A percentile compares a stretch with the other conserved stretches of the same genome.
Conservation (phyloP, 1,140 invertebrate genomes). For the Trachymyrmex septentrionalis region DNA sequence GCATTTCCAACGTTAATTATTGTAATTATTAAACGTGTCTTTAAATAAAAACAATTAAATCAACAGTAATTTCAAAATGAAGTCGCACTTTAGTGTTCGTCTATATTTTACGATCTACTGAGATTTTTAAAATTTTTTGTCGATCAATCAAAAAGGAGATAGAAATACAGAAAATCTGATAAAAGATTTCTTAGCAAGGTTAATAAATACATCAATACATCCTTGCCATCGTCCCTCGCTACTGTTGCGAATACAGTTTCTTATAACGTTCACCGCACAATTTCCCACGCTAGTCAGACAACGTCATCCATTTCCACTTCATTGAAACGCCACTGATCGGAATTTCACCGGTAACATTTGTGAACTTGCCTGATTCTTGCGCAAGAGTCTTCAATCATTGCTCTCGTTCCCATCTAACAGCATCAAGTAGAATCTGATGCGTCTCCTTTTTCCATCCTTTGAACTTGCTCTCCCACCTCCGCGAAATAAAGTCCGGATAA, state of each 20-base stretch:
- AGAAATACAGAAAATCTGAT: not conserved
- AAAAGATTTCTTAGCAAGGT: not conserved
- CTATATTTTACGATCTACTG: not conserved
- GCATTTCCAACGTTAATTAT: not conserved
- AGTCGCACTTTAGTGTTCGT: not conserved
- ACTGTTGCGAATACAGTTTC: not conserved
- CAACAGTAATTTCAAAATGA: not conserved
- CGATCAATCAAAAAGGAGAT: not conserved
- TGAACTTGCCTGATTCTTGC: constrained; percentile 39
- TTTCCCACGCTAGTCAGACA: constrained; percentile 14
- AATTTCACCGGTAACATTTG: constrained; percentile 47
- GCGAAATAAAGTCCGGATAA: constrained; percentile 59
- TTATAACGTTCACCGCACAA: not conserved
- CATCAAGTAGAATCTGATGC: constrained; percentile 44
- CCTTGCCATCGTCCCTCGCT: not conserved
- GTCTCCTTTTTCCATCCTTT: constrained; percentile 10
- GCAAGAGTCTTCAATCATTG: constrained; percentile 13
- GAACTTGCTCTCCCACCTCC: not conserved
- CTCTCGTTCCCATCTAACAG: constrained; percentile 13
- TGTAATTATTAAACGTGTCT: constrained; percentile 15
- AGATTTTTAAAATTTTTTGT: not conserved
- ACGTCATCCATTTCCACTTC: constrained; percentile 31
- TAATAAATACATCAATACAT: constrained; percentile 25
- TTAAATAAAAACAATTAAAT: not conserved
- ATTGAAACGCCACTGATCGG: constrained; percentile 39